A percentile compares a stretch with the other conserved stretches of the same genome.
These are phyloP conservation scores for Thalassarche chlororhynchos DNA, from an alignment of 2,113 vertebrate species.

Conservation along the genomic window DNA sequence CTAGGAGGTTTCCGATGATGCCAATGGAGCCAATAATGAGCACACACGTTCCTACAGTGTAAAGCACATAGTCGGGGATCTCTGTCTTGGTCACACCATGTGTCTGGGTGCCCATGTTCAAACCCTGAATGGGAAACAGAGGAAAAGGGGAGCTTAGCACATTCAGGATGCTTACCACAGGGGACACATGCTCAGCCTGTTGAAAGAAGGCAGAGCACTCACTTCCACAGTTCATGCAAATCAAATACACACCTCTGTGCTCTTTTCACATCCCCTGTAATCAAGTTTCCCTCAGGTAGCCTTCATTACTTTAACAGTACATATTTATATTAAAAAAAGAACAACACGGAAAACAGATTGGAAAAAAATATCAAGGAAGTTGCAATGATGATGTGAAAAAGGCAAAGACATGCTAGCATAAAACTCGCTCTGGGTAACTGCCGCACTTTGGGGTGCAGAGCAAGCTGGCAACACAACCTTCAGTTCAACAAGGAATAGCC, in stretches of 20 bases:
- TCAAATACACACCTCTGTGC: neutral
- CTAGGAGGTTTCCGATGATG: slow-evolving; percentile 66
- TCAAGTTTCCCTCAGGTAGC: neutral
- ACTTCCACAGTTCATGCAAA: rapidly evolving
- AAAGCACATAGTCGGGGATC: slow-evolving; percentile 48
- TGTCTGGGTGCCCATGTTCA: slow-evolving; percentile 32
- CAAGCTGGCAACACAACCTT: neutral
- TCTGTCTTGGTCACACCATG: slow-evolving; percentile 18
- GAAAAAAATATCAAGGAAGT: neutral
- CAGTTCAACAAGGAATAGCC: neutral
- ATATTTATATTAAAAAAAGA: neutral
- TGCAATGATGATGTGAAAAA: neutral
- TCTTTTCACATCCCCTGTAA: neutral
- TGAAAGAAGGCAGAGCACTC: neutral
- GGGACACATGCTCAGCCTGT: neutral
- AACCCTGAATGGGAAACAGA: slow-evolving; percentile 19
- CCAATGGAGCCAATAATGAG: slow-evolving; percentile 71
- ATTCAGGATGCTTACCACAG: neutral
- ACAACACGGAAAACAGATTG: neutral
- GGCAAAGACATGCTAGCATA: neutral
- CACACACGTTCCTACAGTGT: slow-evolving; percentile 58
- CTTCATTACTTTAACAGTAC: neutral
- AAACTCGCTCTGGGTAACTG: neutral
- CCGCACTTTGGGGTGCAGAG: neutral
- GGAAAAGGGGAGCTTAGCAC: neutral